Percentiles rank a stretch among this genome's conserved stretches.
Conservation (phyloP, 2,797 vertebrate species). For the Chloroceryle inda region DNA sequence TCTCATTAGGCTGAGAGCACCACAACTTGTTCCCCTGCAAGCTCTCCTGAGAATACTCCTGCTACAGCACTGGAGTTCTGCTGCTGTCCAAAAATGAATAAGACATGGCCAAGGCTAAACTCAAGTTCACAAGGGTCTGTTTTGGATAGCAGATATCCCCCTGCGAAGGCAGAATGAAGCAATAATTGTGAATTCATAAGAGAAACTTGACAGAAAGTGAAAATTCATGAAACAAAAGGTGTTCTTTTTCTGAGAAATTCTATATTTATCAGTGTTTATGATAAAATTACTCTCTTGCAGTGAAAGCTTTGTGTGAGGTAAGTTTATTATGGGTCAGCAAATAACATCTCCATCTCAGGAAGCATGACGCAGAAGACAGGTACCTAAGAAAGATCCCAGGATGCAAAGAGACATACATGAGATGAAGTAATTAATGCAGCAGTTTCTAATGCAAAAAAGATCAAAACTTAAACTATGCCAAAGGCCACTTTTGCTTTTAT, state of each 20-base stretch:
- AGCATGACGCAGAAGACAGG: background rate
- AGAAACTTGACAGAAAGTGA: background rate
- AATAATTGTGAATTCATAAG: background rate
- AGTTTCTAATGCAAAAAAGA: background rate
- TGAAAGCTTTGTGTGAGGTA: background rate
- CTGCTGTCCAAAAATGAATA: background rate
- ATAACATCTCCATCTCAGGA: background rate
- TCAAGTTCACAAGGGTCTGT: background rate
- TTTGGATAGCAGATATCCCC: background rate
- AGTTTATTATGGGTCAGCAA: background rate
- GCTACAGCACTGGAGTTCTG: background rate
- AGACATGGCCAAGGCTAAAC: background rate
- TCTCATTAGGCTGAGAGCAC: background rate
- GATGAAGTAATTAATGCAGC: background rate
- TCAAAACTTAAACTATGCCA: constrained; percentile 17
- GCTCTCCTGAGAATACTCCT: background rate
- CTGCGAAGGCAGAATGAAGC: background rate
- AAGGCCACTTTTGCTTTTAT: background rate
- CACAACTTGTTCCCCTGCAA: background rate
- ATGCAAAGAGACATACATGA: background rate
- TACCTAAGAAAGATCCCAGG: background rate
- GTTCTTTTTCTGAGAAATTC: background rate
- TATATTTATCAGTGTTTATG: background rate
- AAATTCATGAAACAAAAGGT: background rate
- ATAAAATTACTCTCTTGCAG: background rate